Evolutionary conservation across 2,888 invertebrate genomes (phyloP), one percentile per base, ranked within the genome.

Genomic region (Keiferia lycopersicella): DNA sequence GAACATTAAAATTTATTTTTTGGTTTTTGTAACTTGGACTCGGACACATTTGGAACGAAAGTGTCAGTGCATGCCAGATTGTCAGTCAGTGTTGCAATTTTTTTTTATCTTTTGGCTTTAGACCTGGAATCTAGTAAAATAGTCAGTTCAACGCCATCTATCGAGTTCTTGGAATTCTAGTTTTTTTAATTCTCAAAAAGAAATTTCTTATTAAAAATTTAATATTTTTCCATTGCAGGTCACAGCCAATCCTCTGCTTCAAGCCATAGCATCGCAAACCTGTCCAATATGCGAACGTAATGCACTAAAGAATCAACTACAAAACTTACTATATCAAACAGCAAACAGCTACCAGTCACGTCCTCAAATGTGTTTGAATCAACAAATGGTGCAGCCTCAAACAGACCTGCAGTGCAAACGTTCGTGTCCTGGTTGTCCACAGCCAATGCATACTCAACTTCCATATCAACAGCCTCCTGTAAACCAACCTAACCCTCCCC

Each of bases 141-240:
- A n/a, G n/a, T n/a, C n/a, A n/a, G n/a, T n/a, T n/a, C n/a, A n/a
- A n/a, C n/a, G n/a, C n/a, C n/a, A n/a, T n/a, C n/a, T n/a, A n/a
- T n/a, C n/a, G n/a, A n/a, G n/a, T n/a, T n/a, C n/a, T n/a, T n/a
- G n/a, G n/a, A n/a, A n/a, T n/a, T n/a, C n/a, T n/a, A n/a, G n/a
- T n/a, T n/a, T n/a, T n/a, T n/a, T n/a, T n/a, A n/a, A n/a, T n/a
- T 26, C 26, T 26, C 18, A 41, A 18, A 41, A 41, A 59, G n/a
- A n/a, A n/a, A n/a, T n/a, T n/a, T n/a, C n/a, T 48, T 8, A 22
- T 48, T 26, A 10, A 34, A 34, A 51, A 53, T 3, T 39, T 0
- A 30, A n/a, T 41, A 14, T 18, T 66, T 56, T 67, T 65, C n/a
- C 22, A 48, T 84, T 83, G 1, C 82, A 87, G 87, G 78, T 79